Base-by-base conservation (phyloP, 2,888 invertebrate genomes). In the Prostheceraeus crozeri region DNA sequence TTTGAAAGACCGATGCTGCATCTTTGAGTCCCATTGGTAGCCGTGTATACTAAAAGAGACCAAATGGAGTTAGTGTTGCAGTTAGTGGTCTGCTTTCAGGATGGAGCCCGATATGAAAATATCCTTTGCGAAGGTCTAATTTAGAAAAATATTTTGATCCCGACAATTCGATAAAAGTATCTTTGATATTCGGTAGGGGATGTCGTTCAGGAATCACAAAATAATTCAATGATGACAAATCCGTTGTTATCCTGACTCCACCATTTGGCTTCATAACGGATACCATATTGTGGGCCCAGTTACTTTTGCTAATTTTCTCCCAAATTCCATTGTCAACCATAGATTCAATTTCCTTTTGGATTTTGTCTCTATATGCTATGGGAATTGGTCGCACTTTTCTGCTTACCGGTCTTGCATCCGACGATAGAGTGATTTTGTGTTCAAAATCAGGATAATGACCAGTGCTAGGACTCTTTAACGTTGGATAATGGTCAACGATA, bases 311-410 rank as follows among this genome's bases (percentile, higher is more conserved):
- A 23, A 54, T 46, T 11, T 28, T 16, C 21, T 8, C 19, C 48
- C 51, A 54, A 14, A 51, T 51, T 6, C 54, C 54, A 8, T 10
- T 23, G 4, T 54, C 51, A 4, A 40, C 46, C 54, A 54, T 54
- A 14, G 11, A 3, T 10, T 54, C 4, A 19, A 54, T 54, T 19
- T 54, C 46, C 4, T 16, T 4, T 6, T 40, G 11, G 31, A 46
- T 35, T 8, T 28, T 35, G 4, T 54, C 54, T 4, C 54, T 28
- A 11, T 46, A 27, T 8, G 53, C 16, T 11, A 51, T 11, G 4
- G 23, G 48, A 21, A 48, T 48, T 48, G 55, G 4, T 3, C 55
- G 30, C 3, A 48, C 25, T 31, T 35, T 35, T 1, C 16, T 55
- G 30, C 1, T n/a, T 21, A n/a, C 40, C 25, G 55, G 55, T 4